phyloP scores from a whole-genome alignment of 2,888 invertebrate species.

The Cephus pygmeus region DNA sequence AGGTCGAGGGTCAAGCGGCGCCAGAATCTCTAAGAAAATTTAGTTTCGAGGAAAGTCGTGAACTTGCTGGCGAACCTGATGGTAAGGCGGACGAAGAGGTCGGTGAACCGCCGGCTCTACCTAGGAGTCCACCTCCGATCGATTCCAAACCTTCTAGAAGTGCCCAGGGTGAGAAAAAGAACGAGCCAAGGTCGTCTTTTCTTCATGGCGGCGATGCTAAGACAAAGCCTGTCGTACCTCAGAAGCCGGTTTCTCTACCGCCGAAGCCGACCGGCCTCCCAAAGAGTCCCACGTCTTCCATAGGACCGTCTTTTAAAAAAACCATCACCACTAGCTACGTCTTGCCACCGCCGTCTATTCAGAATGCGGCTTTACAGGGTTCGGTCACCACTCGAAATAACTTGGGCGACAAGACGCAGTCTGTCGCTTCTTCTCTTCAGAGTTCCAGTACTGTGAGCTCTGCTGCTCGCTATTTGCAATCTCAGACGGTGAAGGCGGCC shows the following conservation, averaged over 20 bases:
- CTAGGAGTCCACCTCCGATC: constrained; percentile 76
- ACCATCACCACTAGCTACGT: constrained; percentile 25
- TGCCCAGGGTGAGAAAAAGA: constrained; percentile 16
- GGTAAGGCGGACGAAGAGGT: constrained; percentile 86
- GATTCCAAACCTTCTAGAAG: constrained; percentile 34
- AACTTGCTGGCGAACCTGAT: constrained; percentile 86
- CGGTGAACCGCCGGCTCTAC: constrained; percentile 76
- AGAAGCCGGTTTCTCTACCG: constrained; percentile 74
- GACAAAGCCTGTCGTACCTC: constrained; percentile 77
- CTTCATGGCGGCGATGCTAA: constrained; percentile 71
- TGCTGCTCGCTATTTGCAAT: neutral
- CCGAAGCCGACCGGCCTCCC: constrained; percentile 21
- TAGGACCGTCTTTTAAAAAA: constrained; percentile 24
- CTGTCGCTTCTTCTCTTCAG: neutral
- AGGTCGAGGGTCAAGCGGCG: constrained; percentile 47
- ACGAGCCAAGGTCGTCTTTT: constrained; percentile 75
- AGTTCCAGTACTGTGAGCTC: neutral
- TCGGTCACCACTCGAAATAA: constrained; percentile 8
- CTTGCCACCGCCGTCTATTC: constrained; percentile 35
- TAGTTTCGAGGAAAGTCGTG: constrained; percentile 74
- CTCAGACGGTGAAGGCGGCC: neutral
- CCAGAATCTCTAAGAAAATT: constrained; percentile 37
- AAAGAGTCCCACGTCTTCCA: constrained; percentile 21
- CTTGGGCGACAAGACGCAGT: constrained; percentile 3
- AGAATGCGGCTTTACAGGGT: constrained; percentile 26